Base-by-base conservation (phyloP, 2,888 invertebrate species). In the Phania funesta region DNA sequence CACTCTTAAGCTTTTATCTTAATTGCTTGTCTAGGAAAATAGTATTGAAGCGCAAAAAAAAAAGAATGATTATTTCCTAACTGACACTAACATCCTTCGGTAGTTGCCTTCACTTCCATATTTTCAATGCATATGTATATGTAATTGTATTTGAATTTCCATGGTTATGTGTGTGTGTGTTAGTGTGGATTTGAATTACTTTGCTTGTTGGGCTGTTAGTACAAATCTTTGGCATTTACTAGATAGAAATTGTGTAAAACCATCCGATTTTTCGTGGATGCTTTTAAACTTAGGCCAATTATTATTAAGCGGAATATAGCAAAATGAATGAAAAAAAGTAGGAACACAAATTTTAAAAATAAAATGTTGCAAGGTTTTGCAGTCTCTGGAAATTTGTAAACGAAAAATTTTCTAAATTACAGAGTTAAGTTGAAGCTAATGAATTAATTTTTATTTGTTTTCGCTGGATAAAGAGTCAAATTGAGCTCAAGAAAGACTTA, bases 1-100 rank as follows among this genome's bases (percentile, higher is more conserved):
- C 76, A 56, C 68, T 65, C 68, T 80, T 83, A 70, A 68, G 84
- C 84, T 84, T 84, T 84, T 84, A 84, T 84, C 84, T 82, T 84
- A 84, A 84, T 84, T 84, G 84, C 82, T 84, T 83, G 83, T 80
- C 84, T 82, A 71, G 54, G 67, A 67, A 50, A 29, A 62, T 67
- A 41, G 64, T 60, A 60, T 20, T 56, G 50, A 16, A 44, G 26
- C 1, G 7, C n/a, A 52, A 67, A 41, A 18, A 44, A 26, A 64
- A 77, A 56, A 35, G 48, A 71, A 77, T 73, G 70, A 70, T 75
- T 73, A 77, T 68, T 81, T 81, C 32, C 73, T 62, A 73, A 74
- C 73, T 81, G 81, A 77, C 73, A 77, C 60, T 77, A 68, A 68
- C 73, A 81, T 54, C 44, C 64, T 77, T 58, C 50, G 41, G 46